phyloP scores from a whole-genome alignment of 2,797 vertebrate species.

The Gambusia yucatana region DNA sequence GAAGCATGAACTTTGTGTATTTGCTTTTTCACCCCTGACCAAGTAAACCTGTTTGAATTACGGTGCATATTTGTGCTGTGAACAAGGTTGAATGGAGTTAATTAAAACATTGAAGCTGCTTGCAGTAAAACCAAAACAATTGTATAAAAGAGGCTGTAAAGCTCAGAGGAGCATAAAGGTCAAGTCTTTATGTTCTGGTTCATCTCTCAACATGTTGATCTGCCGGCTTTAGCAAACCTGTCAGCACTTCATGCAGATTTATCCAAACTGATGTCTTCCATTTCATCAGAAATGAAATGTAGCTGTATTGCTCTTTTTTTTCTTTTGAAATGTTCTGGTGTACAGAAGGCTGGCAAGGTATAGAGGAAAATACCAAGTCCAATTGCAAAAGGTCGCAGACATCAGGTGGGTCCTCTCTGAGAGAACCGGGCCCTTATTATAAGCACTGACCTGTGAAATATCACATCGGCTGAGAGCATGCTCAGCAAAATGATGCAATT shows the following conservation, averaged over 20 bases:
- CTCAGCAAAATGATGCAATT: slow-evolving; percentile 83
- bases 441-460: slow-evolving; percentile 83
- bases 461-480: slow-evolving; percentile 71
- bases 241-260: not conserved
- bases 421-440: slow-evolving; percentile 71
- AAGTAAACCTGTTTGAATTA: not conserved
- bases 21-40: not conserved
- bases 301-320: slow-evolving; percentile 23
- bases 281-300: not conserved
- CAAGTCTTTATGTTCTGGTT: slow-evolving; percentile 1
- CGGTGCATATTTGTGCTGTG: not conserved
- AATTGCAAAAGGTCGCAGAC: slow-evolving; percentile 79
- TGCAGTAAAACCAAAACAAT: slow-evolving; percentile 1
- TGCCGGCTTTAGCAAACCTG: too few relatives aligned
- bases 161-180: not conserved
- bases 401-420: slow-evolving; percentile 75
- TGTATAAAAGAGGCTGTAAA: not conserved
- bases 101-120: not conserved
- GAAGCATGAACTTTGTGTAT: slow-evolving; percentile 1
- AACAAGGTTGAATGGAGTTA: not conserved
- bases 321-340: slow-evolving; percentile 47
- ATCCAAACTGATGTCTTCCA: not conserved
- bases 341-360: slow-evolving; percentile 27
- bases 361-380: slow-evolving; percentile 71
- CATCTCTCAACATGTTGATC: not conserved